Conservation (phyloP, 2,113 vertebrate species). For the Numida meleagris region DNA sequence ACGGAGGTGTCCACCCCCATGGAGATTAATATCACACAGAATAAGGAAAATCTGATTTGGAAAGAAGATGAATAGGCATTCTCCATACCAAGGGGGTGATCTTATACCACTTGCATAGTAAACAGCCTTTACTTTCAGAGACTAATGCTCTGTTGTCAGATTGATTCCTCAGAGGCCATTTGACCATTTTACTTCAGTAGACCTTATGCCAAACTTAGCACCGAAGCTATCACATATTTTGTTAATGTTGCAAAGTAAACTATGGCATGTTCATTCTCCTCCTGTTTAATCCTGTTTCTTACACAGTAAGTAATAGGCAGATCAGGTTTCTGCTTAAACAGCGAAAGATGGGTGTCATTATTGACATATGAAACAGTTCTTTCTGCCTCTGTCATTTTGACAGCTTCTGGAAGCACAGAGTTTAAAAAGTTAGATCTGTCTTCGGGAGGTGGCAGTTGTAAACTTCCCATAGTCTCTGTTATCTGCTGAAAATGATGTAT, state of each 20-base stretch:
- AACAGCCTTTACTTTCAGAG: slow-evolving; percentile 10
- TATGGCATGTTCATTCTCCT: not conserved
- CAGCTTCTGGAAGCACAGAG: not conserved
- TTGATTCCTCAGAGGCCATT: not conserved
- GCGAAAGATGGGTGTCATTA: not conserved
- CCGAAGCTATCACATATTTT: not conserved
- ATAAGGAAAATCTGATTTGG: slow-evolving; percentile 36
- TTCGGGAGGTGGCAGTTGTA: not conserved
- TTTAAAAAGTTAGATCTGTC: not conserved
- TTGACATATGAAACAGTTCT: not conserved
- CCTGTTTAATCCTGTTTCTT: slow-evolving; percentile 29
- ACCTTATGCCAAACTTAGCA: not conserved
- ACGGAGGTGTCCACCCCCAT: not conserved
- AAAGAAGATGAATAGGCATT: slow-evolving; percentile 15
- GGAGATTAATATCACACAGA: slow-evolving; percentile 40
- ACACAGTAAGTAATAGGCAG: not conserved
- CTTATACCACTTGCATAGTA: not conserved
- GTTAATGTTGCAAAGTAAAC: slow-evolving; percentile 10
- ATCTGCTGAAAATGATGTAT: not conserved
- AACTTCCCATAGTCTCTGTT: not conserved
- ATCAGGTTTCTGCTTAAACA: slow-evolving; percentile 20
- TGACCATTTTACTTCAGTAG: not conserved
- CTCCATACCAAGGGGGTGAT: not conserved
- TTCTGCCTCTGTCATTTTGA: not conserved
- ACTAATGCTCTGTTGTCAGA: not conserved